Evolutionary conservation across 2,888 invertebrate genomes (phyloP).

Genomic region (Bruchidius siliquastri): DNA sequence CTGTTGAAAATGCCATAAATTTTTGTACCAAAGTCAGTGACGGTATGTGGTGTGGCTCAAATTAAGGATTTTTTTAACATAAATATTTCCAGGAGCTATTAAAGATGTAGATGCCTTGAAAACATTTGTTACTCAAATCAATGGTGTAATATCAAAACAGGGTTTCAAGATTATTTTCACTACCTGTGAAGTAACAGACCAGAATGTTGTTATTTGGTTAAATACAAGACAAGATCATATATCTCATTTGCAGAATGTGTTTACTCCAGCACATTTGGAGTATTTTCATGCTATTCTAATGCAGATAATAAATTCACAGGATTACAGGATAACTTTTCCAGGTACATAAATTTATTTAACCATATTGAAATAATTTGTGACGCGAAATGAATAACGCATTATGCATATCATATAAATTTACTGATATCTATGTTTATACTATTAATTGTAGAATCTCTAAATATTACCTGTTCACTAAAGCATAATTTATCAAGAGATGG

Average conservation of each 20-base stretch:
- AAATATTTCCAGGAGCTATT: slow-evolving; percentile 23
- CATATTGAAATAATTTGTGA: no score
- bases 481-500: slow-evolving; percentile 27
- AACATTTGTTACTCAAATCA: slow-evolving; percentile 30
- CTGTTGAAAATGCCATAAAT: slow-evolving; percentile 26
- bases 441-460: slow-evolving; percentile 29
- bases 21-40: slow-evolving; percentile 23
- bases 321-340: slow-evolving; percentile 26
- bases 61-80: slow-evolving; percentile 5
- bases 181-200: slow-evolving; percentile 37
- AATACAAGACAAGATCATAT: slow-evolving; percentile 38
- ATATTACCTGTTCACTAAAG: slow-evolving; percentile 33
- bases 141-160: slow-evolving; percentile 34
- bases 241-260: slow-evolving; percentile 31
- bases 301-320: slow-evolving; percentile 32
- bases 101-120: slow-evolving; percentile 22
- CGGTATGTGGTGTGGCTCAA: slow-evolving; percentile 18
- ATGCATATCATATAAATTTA: no score
- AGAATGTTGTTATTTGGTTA: slow-evolving; percentile 30
- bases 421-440: neutral
- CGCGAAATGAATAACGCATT: no score
- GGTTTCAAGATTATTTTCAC: slow-evolving; percentile 31
- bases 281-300: slow-evolving; percentile 38
- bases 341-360: no score
- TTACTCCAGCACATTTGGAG: slow-evolving; percentile 33